Conservation (phyloP, 2,113 vertebrate genomes). For the Cyrtonyx montezumae region DNA sequence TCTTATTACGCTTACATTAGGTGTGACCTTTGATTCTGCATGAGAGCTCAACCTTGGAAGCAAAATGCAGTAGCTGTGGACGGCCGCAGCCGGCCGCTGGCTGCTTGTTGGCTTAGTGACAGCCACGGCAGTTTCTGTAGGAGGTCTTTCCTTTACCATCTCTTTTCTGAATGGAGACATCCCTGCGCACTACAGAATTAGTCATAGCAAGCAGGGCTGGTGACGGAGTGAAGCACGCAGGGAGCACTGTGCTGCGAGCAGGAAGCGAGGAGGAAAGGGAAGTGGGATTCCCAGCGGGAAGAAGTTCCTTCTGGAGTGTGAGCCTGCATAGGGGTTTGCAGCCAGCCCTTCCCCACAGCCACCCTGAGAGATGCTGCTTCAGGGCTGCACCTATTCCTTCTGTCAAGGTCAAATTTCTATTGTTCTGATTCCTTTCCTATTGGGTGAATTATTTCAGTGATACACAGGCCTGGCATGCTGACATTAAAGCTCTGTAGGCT, state of each 20-base stretch:
- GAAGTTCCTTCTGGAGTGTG: background rate
- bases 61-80: background rate
- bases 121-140: background rate
- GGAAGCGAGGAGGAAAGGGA: background rate
- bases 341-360: background rate
- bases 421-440: background rate
- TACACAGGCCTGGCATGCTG: background rate
- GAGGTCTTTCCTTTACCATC: background rate
- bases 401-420: background rate
- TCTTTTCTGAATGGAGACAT: background rate
- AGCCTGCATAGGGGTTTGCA: fast-evolving
- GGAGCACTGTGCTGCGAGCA: background rate
- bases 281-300: background rate
- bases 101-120: background rate
- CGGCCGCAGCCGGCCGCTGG: background rate
- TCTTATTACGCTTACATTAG: background rate
- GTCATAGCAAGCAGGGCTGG: background rate
- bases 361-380: background rate
- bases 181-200: background rate
- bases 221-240: background rate
- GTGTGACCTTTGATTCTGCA: background rate
- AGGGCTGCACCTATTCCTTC: fast-evolving
- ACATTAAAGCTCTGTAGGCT: background rate
- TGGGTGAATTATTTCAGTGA: background rate
- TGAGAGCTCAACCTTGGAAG: background rate